phyloP scores from a whole-genome alignment of 2,888 invertebrate species.

The Oligia strigilis region DNA sequence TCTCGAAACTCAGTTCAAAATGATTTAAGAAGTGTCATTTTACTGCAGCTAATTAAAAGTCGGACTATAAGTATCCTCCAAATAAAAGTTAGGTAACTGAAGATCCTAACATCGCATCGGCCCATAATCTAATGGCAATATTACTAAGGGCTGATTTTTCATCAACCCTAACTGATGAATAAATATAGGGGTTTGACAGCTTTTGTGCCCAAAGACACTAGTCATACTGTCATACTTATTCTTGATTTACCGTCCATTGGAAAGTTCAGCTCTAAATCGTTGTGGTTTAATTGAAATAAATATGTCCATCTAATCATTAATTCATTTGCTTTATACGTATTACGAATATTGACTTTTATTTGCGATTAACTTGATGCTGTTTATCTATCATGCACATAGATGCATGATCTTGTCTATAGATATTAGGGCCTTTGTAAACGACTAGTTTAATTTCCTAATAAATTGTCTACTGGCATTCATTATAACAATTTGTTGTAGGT shows the following conservation, averaged over 20 bases:
- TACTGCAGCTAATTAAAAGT: too few species aligned
- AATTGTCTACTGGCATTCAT: neutral
- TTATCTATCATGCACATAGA: neutral
- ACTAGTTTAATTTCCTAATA: neutral
- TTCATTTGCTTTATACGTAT: constrained; percentile 32
- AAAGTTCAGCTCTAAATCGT: neutral
- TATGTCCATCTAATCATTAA: constrained; percentile 12
- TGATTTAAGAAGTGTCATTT: too few species aligned
- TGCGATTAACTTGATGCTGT: constrained; percentile 12
- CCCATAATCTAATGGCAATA: neutral
- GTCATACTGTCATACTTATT: neutral
- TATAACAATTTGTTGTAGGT: neutral
- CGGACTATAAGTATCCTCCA: neutral
- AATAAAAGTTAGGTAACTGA: neutral
- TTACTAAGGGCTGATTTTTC: neutral
- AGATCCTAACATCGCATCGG: neutral
- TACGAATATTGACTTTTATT: constrained; percentile 45
- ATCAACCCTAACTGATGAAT: neutral
- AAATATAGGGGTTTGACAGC: neutral
- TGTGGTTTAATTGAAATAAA: constrained; percentile 11
- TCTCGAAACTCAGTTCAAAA: too few species aligned
- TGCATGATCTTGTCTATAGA: neutral
- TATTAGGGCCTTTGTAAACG: neutral
- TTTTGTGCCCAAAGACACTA: neutral
- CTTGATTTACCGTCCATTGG: neutral